phyloP scores from a whole-genome alignment of 2,888 invertebrate species.

The Eledona agricola region DNA sequence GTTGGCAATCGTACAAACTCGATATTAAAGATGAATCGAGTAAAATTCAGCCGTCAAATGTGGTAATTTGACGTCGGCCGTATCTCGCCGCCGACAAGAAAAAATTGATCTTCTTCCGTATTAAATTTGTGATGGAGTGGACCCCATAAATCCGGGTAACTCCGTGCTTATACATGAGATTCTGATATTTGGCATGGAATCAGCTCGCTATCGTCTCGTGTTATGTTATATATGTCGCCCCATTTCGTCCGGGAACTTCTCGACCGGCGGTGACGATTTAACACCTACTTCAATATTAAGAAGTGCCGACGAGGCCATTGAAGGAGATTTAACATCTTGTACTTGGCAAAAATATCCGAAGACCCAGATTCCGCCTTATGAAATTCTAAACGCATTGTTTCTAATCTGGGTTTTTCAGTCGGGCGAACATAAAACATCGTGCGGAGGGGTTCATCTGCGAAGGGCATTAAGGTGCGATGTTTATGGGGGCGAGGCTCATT shows the following conservation, averaged over 20 bases:
- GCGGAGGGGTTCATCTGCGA: slow-evolving; percentile 8
- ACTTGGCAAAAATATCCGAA: too few species aligned
- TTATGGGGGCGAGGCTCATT: slow-evolving; percentile 16
- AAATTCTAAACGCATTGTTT: slow-evolving; percentile 1
- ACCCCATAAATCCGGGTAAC: slow-evolving; percentile 51
- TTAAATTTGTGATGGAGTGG: slow-evolving; percentile 48
- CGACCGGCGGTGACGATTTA: slow-evolving; percentile 47
- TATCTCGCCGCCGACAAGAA: slow-evolving; percentile 3
- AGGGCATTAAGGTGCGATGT: slow-evolving; percentile 22
- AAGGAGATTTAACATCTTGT: slow-evolving; percentile 27
- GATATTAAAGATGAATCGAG: too few species aligned
- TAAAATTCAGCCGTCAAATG: slow-evolving; percentile 14
- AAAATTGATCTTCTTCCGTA: slow-evolving; percentile 32
- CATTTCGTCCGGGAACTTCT: slow-evolving; percentile 43
- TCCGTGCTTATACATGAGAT: slow-evolving; percentile 54
- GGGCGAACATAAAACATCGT: slow-evolving; percentile 16
- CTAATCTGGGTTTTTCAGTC: slow-evolving; percentile 27
- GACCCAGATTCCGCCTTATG: neutral
- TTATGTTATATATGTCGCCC: slow-evolving; percentile 43
- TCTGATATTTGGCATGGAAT: slow-evolving; percentile 52
- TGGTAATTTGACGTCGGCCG: slow-evolving; percentile 1
- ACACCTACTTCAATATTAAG: slow-evolving; percentile 49
- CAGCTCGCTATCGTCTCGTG: slow-evolving; percentile 46
- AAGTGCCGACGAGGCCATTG: slow-evolving; percentile 30
- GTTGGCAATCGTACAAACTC: too few species aligned